Conservation (phyloP, 2,888 invertebrate genomes). For the Ennomos fuscantarius region DNA sequence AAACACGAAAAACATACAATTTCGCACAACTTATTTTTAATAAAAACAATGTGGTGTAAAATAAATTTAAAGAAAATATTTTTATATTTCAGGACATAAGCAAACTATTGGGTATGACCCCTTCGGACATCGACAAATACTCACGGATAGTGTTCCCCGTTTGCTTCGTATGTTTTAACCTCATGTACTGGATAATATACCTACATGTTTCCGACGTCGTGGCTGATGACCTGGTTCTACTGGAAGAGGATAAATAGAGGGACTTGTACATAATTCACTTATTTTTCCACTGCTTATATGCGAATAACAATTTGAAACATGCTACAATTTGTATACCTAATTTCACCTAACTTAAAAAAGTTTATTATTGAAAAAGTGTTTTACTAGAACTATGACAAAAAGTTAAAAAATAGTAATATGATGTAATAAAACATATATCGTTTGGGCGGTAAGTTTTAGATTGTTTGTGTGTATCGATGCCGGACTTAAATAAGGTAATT, state of each 20-base stretch:
- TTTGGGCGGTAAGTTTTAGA: no score
- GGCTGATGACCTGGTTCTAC: conserved; percentile 95
- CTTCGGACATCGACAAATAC: conserved; percentile 99
- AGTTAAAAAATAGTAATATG: no score
- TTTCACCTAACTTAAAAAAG: no score
- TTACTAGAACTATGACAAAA: no score
- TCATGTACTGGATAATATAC: conserved; percentile 99
- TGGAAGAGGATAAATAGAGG: conserved; percentile 87
- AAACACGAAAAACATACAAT: no score
- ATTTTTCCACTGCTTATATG: conserved; percentile 60
- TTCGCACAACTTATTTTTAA: no score
- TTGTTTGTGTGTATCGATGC: no score
- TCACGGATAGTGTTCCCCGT: conserved; percentile 99
- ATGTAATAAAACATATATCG: no score
- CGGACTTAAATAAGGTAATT: background rate
- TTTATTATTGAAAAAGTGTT: no score
- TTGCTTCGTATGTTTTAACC: conserved; percentile 99
- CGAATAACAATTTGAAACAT: conserved; percentile 74
- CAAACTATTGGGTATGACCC: conserved; percentile 96
- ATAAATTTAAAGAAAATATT: conserved; percentile 6
- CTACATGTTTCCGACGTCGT: conserved; percentile 98
- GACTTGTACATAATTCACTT: conserved; percentile 66
- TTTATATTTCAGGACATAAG: conserved; percentile 89
- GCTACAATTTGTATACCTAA: background rate
- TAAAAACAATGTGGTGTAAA: background rate